phyloP scores from a whole-genome alignment of 2,113 vertebrate genomes.

The Artemisiospiza belli region DNA sequence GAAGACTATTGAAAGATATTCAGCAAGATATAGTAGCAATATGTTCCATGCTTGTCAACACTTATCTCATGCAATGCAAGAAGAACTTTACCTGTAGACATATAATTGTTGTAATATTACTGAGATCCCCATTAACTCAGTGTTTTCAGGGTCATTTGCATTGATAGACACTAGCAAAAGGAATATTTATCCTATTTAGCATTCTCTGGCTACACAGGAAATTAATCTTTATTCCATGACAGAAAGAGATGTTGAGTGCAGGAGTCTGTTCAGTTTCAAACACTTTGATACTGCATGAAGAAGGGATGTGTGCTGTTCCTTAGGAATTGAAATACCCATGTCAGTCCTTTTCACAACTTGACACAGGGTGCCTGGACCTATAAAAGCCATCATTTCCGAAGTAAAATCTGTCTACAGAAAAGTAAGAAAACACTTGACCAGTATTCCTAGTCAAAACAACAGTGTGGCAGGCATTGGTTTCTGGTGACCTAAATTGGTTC shows the following conservation, averaged over 20 bases:
- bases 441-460: not conserved
- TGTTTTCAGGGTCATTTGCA: not conserved
- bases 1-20: not conserved
- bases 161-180: not conserved
- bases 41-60: rapidly evolving
- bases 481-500: not conserved
- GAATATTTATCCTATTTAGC: not conserved
- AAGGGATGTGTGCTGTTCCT: not conserved
- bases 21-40: not conserved
- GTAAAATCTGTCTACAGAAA: not conserved
- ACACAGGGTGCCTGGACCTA: not conserved
- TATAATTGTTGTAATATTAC: not conserved
- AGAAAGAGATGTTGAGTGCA: not conserved
- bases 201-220: not conserved
- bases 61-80: not conserved
- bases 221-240: not conserved
- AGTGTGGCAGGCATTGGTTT: not conserved
- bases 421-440: not conserved
- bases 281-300: not conserved
- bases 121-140: not conserved
- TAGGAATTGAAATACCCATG: not conserved
- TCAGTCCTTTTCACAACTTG: not conserved
- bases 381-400: not conserved
- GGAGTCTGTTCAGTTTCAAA: not conserved
- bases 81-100: not conserved